A percentile compares a stretch with the other conserved stretches of the same genome.
Conservation (phyloP, 1,140 invertebrate genomes). For the Bombus picipes region DNA sequence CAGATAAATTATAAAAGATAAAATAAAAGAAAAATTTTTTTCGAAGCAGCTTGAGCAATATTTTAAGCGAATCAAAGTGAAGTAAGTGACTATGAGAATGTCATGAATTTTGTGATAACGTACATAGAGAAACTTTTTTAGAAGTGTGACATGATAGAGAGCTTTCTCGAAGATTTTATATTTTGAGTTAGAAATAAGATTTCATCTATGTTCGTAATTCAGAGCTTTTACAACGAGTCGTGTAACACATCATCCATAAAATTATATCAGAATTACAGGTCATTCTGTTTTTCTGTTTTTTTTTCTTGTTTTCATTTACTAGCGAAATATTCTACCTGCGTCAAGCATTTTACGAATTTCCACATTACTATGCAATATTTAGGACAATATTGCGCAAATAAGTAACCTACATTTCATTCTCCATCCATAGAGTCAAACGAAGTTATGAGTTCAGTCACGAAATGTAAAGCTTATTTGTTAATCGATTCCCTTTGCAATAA, state of each 20-base stretch:
- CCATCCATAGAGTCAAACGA: constrained; percentile 53
- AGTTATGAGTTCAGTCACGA: constrained; percentile 58
- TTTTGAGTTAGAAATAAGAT: constrained; percentile 63
- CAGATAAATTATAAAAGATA: constrained; percentile 5
- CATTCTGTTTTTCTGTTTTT: constrained; percentile 27
- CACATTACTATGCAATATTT: constrained; percentile 47
- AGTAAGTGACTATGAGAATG: constrained; percentile 45
- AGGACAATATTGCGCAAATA: constrained; percentile 59
- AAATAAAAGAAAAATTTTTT: constrained; percentile 30
- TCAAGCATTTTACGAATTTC: constrained; percentile 45
- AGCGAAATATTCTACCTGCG: constrained; percentile 62
- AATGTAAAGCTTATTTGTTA: constrained; percentile 67
- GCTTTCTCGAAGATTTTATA: constrained; percentile 61
- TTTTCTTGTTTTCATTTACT: constrained; percentile 30
- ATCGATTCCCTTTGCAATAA: constrained; percentile 65
- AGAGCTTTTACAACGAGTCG: constrained; percentile 59
- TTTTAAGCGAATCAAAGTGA: constrained; percentile 53
- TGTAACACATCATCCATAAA: constrained; percentile 60
- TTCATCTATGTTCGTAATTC: constrained; percentile 59
- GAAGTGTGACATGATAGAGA: constrained; percentile 48
- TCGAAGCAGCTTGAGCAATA: constrained; percentile 62
- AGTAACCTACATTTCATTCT: constrained; percentile 55
- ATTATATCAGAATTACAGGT: constrained; percentile 51
- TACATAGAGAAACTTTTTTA: constrained; percentile 47
- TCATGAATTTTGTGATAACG: constrained; percentile 62